Conservation (phyloP, 2,113 vertebrate genomes). For the Lepidothrix coronata region DNA sequence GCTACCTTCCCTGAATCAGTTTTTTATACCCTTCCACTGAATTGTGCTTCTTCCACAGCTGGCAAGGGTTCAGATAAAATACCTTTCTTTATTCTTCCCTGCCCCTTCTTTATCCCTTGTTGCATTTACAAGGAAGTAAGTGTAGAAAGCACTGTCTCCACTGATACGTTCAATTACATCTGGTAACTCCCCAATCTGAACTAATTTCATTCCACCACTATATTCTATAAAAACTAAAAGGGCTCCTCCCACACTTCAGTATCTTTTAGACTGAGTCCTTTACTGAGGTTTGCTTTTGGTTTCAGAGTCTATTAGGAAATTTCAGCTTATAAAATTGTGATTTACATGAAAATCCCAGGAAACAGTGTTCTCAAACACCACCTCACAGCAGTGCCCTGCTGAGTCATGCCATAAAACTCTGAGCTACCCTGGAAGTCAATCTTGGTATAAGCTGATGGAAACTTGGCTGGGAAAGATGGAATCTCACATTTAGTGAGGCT, state of each 20-base stretch:
- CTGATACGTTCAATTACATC: neutral
- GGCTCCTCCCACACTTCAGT: accelerated
- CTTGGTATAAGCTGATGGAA: neutral
- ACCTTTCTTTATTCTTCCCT: neutral
- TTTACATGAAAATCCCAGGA: neutral
- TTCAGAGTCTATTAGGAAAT: neutral
- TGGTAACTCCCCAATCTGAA: neutral
- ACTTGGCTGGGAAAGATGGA: neutral
- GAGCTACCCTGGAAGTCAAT: neutral
- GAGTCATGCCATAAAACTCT: neutral
- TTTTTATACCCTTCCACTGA: neutral
- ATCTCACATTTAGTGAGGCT: neutral
- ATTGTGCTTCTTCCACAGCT: neutral
- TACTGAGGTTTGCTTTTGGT: neutral
- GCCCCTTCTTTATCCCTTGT: neutral
- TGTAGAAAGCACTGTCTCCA: neutral
- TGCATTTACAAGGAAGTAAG: neutral
- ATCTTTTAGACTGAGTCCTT: neutral
- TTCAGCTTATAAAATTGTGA: neutral
- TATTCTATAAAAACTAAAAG: neutral
- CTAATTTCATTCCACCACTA: neutral
- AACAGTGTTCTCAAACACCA: accelerated
- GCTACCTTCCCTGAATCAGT: neutral
- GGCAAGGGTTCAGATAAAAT: neutral
- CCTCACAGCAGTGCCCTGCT: neutral